Base-by-base conservation (phyloP, 2,113 vertebrate species). In the Xiphophorus maculatus region DNA sequence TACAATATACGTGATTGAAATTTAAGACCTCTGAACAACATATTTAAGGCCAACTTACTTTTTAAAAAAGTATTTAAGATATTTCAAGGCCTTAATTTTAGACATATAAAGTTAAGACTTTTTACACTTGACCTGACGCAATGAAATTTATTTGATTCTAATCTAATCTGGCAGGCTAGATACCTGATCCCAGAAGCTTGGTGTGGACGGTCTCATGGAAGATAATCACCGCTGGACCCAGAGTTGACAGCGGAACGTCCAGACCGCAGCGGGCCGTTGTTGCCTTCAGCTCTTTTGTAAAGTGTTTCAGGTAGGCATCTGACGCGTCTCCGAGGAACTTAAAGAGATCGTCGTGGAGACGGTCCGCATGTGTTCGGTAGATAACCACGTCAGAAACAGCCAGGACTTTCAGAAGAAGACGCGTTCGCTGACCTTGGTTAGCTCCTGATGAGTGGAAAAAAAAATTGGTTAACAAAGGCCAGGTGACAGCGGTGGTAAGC, bases 131-230 rank as follows among this genome's bases (percentile, higher is more conserved):
- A 35, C 35, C 9, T 35, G 35, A 2, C 0, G 9, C 35, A 2
- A 35, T 37, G 10, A 12, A 12, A 37, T 37, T 12, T 3, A 29
- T 37, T 11, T 35, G 10, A 37, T 37, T 65, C 22, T 5, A 25
- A 22, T 65, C 32, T n/a, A 25, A 35, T 11, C 3, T 5, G 5
- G 32, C 1, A 4, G 9, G 8, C 4, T 29, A 4, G 3, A 61
- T 90, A 99, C 98, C 98, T 92, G 96, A 97, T 82, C 98, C 98
- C 72, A 99, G 91, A 0, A 99, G 94, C 73, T 98, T 98, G 82
- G 98, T 99, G 88, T 99, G 97, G 42, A 99, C 96, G 28, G 98
- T 99, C 94, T 99, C 98, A 0, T 99, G 98, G 93, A 99, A 99
- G 94, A 99, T 97, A 84, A 99, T 96, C 69, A 99, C 98, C 6